A percentile compares a stretch with the other conserved stretches of the same genome.
Conservation (phyloP, 53 echinoderm and acorn worm genomes). For the Mesocentrotus franciscanus region DNA sequence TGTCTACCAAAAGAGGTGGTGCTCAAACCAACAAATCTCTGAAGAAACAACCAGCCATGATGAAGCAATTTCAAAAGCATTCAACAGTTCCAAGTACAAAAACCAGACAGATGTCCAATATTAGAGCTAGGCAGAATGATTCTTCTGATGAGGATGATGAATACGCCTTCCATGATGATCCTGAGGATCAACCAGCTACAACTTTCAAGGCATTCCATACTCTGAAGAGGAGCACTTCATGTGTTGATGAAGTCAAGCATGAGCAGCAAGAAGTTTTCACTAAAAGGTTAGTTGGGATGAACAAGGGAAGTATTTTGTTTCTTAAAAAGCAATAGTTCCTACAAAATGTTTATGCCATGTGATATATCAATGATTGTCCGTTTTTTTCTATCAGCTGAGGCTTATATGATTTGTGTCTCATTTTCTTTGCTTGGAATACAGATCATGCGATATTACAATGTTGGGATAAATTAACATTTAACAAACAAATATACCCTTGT, state of each 20-base stretch:
- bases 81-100: background rate
- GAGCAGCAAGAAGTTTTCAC: slow-evolving; percentile 16
- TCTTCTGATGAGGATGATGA: slow-evolving; percentile 59
- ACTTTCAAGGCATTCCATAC: slow-evolving; percentile 21
- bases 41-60: slow-evolving; percentile 10
- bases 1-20: background rate
- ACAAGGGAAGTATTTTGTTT: background rate
- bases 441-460: background rate
- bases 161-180: slow-evolving; percentile 51
- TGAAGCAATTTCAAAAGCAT: background rate
- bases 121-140: background rate
- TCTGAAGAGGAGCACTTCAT: background rate
- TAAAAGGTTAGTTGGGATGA: slow-evolving; percentile 40
- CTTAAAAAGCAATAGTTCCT: background rate
- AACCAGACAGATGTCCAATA: background rate
- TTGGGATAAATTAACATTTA: background rate
- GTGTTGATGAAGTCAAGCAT: slow-evolving; percentile 1
- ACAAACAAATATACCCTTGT: background rate
- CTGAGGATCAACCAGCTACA: background rate
- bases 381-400: background rate
- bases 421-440: background rate
- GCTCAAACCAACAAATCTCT: background rate
- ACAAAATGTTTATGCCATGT: background rate
- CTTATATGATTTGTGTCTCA: background rate
- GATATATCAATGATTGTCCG: background rate